Conservation (phyloP, 2,113 vertebrate species). For the Carollia perspicillata region DNA sequence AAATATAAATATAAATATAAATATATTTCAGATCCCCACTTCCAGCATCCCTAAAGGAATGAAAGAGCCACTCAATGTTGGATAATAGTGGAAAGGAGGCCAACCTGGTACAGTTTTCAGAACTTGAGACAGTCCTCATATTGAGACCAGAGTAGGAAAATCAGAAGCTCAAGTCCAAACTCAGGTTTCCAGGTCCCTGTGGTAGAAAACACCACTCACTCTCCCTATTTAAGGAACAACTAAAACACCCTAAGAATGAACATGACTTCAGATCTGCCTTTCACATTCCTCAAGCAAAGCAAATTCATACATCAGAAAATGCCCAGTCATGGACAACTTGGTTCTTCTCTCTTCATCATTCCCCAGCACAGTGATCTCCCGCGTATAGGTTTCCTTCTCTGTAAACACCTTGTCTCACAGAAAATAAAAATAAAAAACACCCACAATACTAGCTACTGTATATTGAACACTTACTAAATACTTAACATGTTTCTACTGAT, state of each 20-base stretch:
- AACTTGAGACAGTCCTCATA: neutral
- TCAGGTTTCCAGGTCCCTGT: neutral
- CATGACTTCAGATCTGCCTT: neutral
- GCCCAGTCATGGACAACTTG: neutral
- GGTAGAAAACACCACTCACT: neutral
- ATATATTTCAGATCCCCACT: neutral
- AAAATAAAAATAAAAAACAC: neutral
- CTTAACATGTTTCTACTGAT: neutral
- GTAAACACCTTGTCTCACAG: neutral
- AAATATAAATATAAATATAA: too few relatives aligned
- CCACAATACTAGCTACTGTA: neutral
- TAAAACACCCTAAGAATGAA: neutral
- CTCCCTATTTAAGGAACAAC: neutral
- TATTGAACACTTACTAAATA: neutral
- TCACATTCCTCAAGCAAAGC: neutral
- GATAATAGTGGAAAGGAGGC: neutral
- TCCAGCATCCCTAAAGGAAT: neutral
- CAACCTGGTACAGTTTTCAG: neutral
- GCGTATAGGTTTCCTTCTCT: neutral
- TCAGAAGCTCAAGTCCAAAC: neutral
- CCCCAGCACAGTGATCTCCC: neutral
- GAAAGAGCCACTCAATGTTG: neutral
- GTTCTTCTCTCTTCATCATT: neutral
- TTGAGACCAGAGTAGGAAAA: neutral
- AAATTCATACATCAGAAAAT: neutral